Evolutionary conservation across 2,797 vertebrate species (phyloP), one percentile per base, ranked within the genome.

Genomic region (Peromyscus attwateri): DNA sequence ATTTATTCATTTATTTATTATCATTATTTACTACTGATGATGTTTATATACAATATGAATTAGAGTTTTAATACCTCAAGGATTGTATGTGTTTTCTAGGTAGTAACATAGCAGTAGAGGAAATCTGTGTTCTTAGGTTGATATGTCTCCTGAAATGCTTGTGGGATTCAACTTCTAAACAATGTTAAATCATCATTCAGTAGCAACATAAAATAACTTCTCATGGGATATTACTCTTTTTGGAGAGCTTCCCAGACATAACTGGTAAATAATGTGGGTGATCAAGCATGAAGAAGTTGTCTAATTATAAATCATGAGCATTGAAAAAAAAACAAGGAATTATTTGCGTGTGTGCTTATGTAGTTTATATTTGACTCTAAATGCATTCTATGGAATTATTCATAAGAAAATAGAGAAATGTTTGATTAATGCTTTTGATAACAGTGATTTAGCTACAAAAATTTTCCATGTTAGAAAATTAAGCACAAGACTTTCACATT

Each of bases 241-340:
- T 93, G 49, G 43, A 88, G 14, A 90, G 6, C 73, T 93, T 85
- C n/a, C 88, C 80, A 88, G 4, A 62, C 1, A 82, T 81, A 92
- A 19, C 13, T 34, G 60, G 6, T 62, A 96, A 94, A 94, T 93
- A 94, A 79, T 77, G 10, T 14, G 55, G 5, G 4, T 88, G 79
- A 94, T 73, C 82, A 92, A 82, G 40, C 19, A 79, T 21, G 52
- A 8, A 71, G 43, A 80, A 25, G 0, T 57, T 89, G 5, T 46
- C 46, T 95, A 96, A 85, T 40, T 89, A 84, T 91, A 80, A 94
- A 90, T 84, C 87, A 83, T 25, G 4, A 25, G 11, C n/a, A 10
- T 6, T 82, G 4, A 16, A 71, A 23, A 49, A 92, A 85, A 2
- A 49, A 49, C 21, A 82, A 60, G 3, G 43, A 49, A 43, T 80